Percentiles rank a stretch among this genome's conserved stretches.
phyloP scores from a whole-genome alignment of 2,113 vertebrate genomes.

The Cettia cetti region DNA sequence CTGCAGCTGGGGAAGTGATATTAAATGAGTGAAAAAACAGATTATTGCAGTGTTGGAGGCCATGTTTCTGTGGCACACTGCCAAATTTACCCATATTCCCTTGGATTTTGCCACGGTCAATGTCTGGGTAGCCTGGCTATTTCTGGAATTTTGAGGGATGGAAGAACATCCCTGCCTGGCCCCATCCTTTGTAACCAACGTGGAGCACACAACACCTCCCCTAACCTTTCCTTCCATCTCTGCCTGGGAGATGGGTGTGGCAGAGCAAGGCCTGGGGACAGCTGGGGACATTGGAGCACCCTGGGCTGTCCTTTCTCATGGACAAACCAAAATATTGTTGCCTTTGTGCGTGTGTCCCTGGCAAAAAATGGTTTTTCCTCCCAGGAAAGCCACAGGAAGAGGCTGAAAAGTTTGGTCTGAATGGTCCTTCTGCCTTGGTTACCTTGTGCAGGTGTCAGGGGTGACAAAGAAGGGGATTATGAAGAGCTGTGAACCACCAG shows the following conservation, averaged over 20 bases:
- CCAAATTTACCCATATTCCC: neutral
- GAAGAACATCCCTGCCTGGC: neutral
- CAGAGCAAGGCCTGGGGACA: neutral
- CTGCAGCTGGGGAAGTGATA: neutral
- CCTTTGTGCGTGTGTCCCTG: neutral
- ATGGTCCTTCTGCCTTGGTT: neutral
- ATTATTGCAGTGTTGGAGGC: neutral
- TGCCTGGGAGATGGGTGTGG: neutral
- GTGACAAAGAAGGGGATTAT: neutral
- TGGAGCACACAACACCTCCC: neutral
- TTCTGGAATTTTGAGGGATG: neutral
- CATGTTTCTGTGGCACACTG: fast-evolving
- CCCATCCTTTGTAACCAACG: neutral
- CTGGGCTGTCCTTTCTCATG: neutral
- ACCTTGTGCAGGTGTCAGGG: neutral
- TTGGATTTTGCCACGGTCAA: neutral
- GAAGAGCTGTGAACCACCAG: neutral
- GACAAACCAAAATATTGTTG: neutral
- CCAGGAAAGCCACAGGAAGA: neutral
- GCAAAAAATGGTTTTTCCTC: neutral
- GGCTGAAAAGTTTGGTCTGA: neutral
- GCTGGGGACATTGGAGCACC: neutral
- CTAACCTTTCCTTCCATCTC: neutral
- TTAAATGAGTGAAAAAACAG: neutral
- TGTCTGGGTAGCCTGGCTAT: neutral